Conservation (phyloP, 2,797 vertebrate species). For the Ptychobarbus kaznakovi region DNA sequence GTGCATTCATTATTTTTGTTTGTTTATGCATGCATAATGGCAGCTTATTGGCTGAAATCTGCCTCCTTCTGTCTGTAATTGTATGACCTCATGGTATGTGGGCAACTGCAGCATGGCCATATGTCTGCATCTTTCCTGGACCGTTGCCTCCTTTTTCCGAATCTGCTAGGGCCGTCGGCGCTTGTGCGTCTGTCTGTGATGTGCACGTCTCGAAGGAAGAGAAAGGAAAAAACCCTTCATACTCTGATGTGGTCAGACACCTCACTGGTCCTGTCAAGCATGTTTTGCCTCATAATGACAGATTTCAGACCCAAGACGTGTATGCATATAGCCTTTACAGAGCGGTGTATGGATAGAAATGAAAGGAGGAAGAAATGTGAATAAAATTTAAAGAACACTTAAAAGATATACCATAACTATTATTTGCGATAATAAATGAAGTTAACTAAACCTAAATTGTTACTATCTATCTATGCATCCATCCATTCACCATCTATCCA, state of each 20-base stretch:
- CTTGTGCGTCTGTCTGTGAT: conserved; percentile 52
- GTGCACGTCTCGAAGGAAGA: conserved; percentile 56
- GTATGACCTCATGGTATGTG: conserved; percentile 52
- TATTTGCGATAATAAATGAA: neutral
- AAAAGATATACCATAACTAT: neutral
- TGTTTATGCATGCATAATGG: neutral
- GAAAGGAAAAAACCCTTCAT: conserved; percentile 59
- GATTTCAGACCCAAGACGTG: neutral
- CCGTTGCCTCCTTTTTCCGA: conserved; percentile 13
- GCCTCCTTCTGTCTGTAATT: conserved; percentile 10
- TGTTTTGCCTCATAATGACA: conserved; percentile 20
- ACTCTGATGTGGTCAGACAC: conserved; percentile 56
- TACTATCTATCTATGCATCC: neutral
- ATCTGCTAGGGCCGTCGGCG: neutral
- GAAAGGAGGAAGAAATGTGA: neutral
- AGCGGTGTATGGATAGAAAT: neutral
- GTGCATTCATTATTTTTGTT: neutral
- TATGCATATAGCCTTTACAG: conserved; percentile 12
- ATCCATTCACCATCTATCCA: neutral
- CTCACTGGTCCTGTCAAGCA: conserved; percentile 41
- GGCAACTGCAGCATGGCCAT: conserved; percentile 38
- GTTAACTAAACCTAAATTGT: neutral
- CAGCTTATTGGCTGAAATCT: conserved; percentile 17
- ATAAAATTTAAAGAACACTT: neutral
- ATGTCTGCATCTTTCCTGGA: conserved; percentile 54